Conservation (phyloP, 2,113 vertebrate genomes). For the Myocastor coypus region DNA sequence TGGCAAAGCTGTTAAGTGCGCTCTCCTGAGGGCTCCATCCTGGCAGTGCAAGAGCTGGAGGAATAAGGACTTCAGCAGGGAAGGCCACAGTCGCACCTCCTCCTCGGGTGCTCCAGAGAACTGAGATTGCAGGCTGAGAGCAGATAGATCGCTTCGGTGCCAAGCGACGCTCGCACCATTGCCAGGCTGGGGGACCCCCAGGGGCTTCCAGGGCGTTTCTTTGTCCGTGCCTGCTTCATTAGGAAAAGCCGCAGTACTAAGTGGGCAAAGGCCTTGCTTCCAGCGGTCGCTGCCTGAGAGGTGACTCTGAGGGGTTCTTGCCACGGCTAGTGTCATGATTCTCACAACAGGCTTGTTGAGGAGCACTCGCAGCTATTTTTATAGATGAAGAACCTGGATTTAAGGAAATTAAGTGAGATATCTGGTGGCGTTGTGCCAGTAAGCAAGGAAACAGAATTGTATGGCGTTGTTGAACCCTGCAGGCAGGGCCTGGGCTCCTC, state of each 20-base stretch:
- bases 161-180: conserved; percentile 46
- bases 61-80: neutral
- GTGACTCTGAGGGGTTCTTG: neutral
- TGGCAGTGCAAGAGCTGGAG: conserved; percentile 14
- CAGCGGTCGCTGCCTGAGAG: neutral
- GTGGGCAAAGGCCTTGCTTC: neutral
- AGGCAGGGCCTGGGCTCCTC: neutral
- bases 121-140: neutral
- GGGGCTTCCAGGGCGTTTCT: conserved; percentile 33
- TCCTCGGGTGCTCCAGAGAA: neutral
- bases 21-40: conserved; percentile 55
- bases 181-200: neutral
- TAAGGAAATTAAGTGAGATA: conserved; percentile 29
- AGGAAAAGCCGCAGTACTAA: conserved; percentile 6
- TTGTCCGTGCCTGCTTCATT: conserved; percentile 32
- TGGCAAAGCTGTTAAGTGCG: neutral
- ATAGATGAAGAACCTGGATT: neutral
- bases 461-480: rapidly evolving
- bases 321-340: neutral
- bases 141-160: neutral
- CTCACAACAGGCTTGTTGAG: neutral
- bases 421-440: neutral
- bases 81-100: conserved; percentile 32
- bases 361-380: neutral
- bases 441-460: neutral